A percentile compares a stretch with the other conserved stretches of the same genome.
Conservation (phyloP, 2,888 invertebrate species). For the Napeogenes inachia region DNA sequence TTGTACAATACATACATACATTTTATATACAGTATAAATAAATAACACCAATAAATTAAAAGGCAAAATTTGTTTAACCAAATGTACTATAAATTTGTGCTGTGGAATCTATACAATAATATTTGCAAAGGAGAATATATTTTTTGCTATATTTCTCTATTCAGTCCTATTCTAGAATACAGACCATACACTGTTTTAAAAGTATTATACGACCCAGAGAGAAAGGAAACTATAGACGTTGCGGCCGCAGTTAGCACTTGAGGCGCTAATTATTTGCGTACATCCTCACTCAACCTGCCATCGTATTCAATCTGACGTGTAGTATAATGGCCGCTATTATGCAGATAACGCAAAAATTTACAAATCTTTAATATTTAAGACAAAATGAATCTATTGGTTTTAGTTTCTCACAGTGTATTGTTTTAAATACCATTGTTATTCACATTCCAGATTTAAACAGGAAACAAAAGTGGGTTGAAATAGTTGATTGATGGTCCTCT, state of each 20-base stretch:
- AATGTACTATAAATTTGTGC: too few relatives aligned
- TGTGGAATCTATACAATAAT: too few relatives aligned
- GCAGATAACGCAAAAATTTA: conserved; percentile 7
- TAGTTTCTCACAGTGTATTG: background rate
- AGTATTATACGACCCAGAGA: conserved; percentile 27
- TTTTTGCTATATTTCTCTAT: background rate
- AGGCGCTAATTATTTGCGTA: conserved; percentile 53
- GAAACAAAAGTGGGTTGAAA: conserved; percentile 25
- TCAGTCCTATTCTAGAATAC: background rate
- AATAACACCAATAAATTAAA: too few relatives aligned
- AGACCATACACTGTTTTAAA: conserved; percentile 10
- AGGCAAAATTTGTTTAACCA: too few relatives aligned
- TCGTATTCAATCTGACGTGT: conserved; percentile 33
- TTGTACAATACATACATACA: too few relatives aligned
- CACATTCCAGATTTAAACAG: conserved; percentile 20
- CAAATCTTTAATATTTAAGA: conserved; percentile 5
- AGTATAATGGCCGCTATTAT: conserved; percentile 8
- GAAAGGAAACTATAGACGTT: conserved; percentile 34
- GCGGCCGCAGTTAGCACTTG: conserved; percentile 47
- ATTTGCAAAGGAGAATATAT: background rate
- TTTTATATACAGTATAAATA: too few relatives aligned
- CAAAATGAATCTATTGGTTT: conserved; percentile 7
- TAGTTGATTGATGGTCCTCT: conserved; percentile 27
- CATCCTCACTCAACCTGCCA: conserved; percentile 49
- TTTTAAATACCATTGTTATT: conserved; percentile 13